A percentile compares a stretch with the other conserved stretches of the same genome.
phyloP scores from a whole-genome alignment of 1,140 invertebrate genomes.

The Papilio dardanus region DNA sequence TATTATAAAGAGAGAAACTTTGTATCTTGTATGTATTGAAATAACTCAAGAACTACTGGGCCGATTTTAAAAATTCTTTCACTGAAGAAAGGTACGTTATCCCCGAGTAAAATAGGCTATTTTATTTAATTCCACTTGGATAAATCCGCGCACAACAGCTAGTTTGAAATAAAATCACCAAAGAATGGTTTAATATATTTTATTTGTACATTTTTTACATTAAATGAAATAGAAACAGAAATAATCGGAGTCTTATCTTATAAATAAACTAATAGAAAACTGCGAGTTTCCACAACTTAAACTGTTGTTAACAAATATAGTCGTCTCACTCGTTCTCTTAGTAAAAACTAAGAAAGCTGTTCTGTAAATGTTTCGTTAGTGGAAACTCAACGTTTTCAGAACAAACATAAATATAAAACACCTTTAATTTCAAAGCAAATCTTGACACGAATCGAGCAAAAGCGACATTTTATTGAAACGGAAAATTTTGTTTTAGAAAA shows the following conservation, averaged over 20 bases:
- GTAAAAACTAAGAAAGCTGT: background rate
- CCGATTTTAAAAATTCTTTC: too few relatives aligned
- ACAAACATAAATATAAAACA: background rate
- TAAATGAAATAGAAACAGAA: background rate
- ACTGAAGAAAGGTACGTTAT: too few relatives aligned
- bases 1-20: too few relatives aligned
- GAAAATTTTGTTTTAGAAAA: background rate
- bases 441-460: slow-evolving; percentile 7
- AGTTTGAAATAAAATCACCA: background rate
- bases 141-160: too few relatives aligned
- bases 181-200: background rate
- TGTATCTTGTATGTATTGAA: too few relatives aligned
- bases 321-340: background rate
- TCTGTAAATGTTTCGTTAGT: background rate
- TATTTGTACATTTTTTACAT: slow-evolving; percentile 3
- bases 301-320: background rate
- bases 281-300: background rate
- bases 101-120: too few relatives aligned
- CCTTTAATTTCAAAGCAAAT: background rate
- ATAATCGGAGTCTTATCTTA: background rate
- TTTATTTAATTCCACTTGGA: too few relatives aligned
- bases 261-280: background rate
- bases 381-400: background rate
- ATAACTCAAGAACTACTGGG: too few relatives aligned
- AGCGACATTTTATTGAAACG: background rate